Evolutionary conservation across 30 jellyfish, hydroid and myxozoan species (phyloP), one percentile per base, ranked within the genome.

Genomic region (Chrysaora quinquecirrha): DNA sequence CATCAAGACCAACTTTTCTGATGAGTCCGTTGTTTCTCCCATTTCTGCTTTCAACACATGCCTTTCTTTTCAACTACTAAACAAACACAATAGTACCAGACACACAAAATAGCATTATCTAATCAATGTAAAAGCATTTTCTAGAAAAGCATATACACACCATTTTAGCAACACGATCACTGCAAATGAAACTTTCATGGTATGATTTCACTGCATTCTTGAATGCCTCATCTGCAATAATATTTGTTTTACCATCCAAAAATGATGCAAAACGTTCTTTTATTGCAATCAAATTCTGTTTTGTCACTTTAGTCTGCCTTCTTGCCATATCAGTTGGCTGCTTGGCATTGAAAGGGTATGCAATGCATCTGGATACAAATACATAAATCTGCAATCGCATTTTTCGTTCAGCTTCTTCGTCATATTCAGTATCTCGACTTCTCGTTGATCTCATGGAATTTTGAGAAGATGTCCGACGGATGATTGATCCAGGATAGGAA

Each of bases 301-400:
- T 93, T 25, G 98, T 93, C 24, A 93, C 97, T 69, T 93, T 93
- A 25, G 96, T 70, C 71, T 87, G 97, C 38, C 98, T 70, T 33
- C 98, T 81, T 1, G 94, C 84, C 96, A 93, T 73, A 66, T 93
- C 98, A 14, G 98, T 93, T 64, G 96, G 97, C 58, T 93, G 98
- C 46, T 93, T 93, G 4, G 98, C 98, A 77, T 93, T 86, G 64
- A 93, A 93, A 0, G 98, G 97, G 58, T 93, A 93, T 23, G 98
- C 97, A 85, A 93, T 93, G 66, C 98, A 93, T 31, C 98, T 82
- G 0, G 98, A 80, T 30, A 87, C 71, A 58, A 93, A 93, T 1
- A 93, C 98, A 71, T 93, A 93, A 11, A 93, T 80, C 77, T 84
- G 98, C 60, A 86, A 65, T 60, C 93, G 81, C 29, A 71, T 89